Evolutionary conservation across 2,797 vertebrate genomes (phyloP).

Genomic region (Cyprinella venusta): DNA sequence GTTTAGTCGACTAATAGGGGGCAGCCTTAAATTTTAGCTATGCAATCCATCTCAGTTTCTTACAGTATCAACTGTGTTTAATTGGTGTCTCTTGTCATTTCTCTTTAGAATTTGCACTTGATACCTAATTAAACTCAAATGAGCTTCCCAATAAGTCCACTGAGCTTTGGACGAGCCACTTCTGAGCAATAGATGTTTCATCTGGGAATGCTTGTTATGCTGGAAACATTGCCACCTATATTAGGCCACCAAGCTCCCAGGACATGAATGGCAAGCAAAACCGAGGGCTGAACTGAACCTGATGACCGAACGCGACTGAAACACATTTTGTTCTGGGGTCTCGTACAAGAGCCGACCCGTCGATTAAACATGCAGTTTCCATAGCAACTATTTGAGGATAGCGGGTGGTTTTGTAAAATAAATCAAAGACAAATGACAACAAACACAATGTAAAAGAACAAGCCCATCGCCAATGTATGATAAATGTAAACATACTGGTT

Average conservation of each 20-base stretch:
- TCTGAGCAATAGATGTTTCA: background rate
- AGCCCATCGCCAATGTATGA: background rate
- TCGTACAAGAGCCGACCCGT: constrained; percentile 1
- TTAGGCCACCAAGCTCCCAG: background rate
- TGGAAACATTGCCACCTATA: background rate
- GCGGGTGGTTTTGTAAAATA: constrained; percentile 19
- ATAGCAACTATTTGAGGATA: constrained; percentile 39
- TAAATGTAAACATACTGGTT: background rate
- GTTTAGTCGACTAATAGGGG: too few species aligned
- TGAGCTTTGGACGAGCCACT: background rate
- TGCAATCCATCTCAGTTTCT: background rate
- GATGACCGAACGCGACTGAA: background rate
- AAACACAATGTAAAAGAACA: background rate
- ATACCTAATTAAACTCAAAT: background rate
- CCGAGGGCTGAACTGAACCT: background rate
- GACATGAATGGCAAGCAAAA: background rate
- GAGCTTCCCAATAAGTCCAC: background rate
- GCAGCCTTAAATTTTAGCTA: background rate
- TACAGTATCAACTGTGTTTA: background rate
- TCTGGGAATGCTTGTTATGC: constrained; percentile 14
- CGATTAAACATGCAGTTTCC: constrained; percentile 35
- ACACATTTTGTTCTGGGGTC: constrained; percentile 10
- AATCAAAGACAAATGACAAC: background rate
- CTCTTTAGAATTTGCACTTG: background rate
- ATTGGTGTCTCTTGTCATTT: background rate